Base-by-base conservation (phyloP, 2,113 vertebrate genomes). In the Corapipo altera region DNA sequence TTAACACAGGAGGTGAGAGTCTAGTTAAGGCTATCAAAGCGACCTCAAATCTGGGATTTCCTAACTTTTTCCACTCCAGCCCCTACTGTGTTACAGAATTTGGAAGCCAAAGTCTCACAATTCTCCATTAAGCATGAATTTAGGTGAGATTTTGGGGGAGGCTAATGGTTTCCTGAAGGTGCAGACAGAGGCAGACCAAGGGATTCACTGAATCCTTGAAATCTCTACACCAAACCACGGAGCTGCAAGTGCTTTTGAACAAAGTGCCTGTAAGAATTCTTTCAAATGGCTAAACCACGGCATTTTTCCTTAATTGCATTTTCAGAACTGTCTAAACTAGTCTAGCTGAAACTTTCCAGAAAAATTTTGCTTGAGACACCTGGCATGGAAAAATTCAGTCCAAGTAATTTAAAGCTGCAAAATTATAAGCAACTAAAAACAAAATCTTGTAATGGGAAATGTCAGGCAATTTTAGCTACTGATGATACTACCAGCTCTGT, bases 321-420 rank as follows among this genome's bases (percentile, higher is more conserved):
- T 96, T 96, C 95, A 95, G 92, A 94, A 75, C 92, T 96, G 92
- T 89, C 88, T 96, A 84, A 94, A 84, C 62, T 49, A 79, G 95
- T 93, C 95, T 96, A 77, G 83, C 76, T 96, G 93, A 96, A 93
- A 92, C 83, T 96, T 97, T 92, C 95, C 95, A 96, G 95, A 96
- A 97, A 96, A 93, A 69, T 78, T 93, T 88, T 84, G 23, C 88
- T 95, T 87, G 75, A 97, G 92, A 96, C 95, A 96, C 95, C 92
- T 96, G 95, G 90, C 79, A 94, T 93, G 95, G 95, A 96, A 97
- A 96, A 95, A 94, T 84, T 95, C 95, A 96, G 93, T 77, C 93
- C 91, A 84, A 96, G 92, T 93, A 94, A 95, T 95, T 96, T 94
- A 93, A 91, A 95, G 85, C 92, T 95, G 82, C 83, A 94, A 94